Evolutionary conservation across 2,888 invertebrate genomes (phyloP).

Genomic region (Drosophila barbarae): DNA sequence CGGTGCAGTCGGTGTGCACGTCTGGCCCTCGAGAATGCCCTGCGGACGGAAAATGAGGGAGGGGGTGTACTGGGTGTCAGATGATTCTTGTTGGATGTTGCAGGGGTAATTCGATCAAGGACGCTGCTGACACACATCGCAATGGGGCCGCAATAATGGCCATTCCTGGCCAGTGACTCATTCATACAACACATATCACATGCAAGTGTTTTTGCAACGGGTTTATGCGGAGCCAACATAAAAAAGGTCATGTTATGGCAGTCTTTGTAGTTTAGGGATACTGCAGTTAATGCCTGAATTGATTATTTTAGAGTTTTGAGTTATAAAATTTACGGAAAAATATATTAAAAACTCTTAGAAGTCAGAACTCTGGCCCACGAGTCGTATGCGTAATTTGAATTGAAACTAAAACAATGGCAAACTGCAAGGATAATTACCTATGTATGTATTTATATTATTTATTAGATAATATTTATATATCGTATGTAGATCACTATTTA

Average conservation of each 20-base stretch:
- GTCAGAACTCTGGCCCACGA: background rate
- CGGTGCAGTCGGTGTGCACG: conserved; percentile 77
- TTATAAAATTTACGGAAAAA: background rate
- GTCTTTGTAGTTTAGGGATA: background rate
- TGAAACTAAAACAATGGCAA: background rate
- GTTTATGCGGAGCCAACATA: conserved; percentile 7
- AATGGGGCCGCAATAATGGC: conserved; percentile 21
- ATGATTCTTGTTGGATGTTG: background rate
- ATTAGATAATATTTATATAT: background rate
- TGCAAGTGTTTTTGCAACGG: background rate
- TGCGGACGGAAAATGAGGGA: conserved; percentile 44
- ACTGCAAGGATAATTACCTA: background rate
- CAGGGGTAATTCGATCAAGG: conserved; percentile 26
- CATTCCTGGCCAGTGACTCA: conserved; percentile 5
- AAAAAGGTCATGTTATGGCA: background rate
- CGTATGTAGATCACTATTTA: background rate
- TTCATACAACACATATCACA: background rate
- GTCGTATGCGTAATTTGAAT: conserved; percentile 1
- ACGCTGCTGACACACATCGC: conserved; percentile 23
- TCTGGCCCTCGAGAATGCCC: conserved; percentile 79
- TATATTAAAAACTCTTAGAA: background rate
- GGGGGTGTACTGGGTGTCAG: background rate
- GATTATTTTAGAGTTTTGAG: background rate
- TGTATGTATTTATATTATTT: too few relatives aligned
- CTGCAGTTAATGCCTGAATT: background rate